Evolutionary conservation across 2,888 invertebrate genomes (phyloP).

Genomic region (Phyllotreta cruciferae): DNA sequence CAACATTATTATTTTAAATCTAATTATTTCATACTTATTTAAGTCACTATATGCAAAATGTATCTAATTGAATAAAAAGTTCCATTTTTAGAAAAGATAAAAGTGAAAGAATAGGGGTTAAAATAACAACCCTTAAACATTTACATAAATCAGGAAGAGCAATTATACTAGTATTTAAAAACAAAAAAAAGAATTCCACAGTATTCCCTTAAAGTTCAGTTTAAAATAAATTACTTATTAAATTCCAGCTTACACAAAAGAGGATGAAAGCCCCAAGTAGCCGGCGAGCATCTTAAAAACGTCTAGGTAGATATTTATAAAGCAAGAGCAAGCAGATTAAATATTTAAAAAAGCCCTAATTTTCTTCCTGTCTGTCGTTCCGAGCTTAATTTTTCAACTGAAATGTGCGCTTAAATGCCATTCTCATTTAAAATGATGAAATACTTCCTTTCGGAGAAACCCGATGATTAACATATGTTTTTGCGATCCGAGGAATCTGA

Average conservation of each 20-base stretch:
- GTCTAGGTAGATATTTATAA: constrained; percentile 4
- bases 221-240: constrained; percentile 2
- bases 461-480: constrained; percentile 29
- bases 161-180: too few species aligned
- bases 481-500: constrained; percentile 24
- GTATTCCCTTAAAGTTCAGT: constrained; percentile 1
- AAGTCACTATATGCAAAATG: too few species aligned
- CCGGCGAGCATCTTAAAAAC: neutral
- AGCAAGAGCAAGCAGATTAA: constrained; percentile 8
- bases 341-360: constrained; percentile 18
- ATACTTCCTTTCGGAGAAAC: constrained; percentile 32
- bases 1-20: too few species aligned
- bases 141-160: too few species aligned
- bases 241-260: constrained; percentile 7
- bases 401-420: constrained; percentile 24
- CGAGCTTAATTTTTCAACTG: constrained; percentile 19
- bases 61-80: too few species aligned
- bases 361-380: constrained; percentile 19
- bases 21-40: too few species aligned
- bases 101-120: too few species aligned
- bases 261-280: constrained; percentile 1
- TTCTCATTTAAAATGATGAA: constrained; percentile 31
- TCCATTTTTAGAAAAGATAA: too few species aligned
- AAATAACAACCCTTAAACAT: too few species aligned
- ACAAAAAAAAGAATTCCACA: neutral